These are phyloP conservation scores for Philhelius pedissequus DNA, from an alignment of 2,888 invertebrate species.

Conservation along the genomic window DNA sequence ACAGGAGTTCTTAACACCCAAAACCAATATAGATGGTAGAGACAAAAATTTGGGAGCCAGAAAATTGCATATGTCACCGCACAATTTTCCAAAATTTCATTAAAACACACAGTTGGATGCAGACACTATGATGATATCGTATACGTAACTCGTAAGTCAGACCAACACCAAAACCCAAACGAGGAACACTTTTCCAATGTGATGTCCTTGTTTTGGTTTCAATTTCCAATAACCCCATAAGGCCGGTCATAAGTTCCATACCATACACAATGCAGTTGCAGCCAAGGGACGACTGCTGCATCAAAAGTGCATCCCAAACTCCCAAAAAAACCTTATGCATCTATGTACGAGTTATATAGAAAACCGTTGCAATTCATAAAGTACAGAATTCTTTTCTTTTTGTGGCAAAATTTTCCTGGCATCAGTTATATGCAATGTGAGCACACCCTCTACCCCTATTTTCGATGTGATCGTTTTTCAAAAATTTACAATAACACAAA, in stretches of 20 bases:
- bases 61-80: conserved; percentile 24
- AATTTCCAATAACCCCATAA: conserved; percentile 28
- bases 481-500: conserved; percentile 45
- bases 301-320: conserved; percentile 23
- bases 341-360: not conserved
- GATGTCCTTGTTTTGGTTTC: conserved; percentile 49
- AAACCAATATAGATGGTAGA: not conserved
- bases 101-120: conserved; percentile 38
- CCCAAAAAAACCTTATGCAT: not conserved
- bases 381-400: conserved; percentile 49
- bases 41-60: not conserved
- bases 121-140: conserved; percentile 26
- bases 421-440: conserved; percentile 17
- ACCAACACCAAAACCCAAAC: not conserved
- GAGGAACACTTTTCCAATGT: conserved; percentile 14
- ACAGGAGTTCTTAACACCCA: not conserved
- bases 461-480: conserved; percentile 38
- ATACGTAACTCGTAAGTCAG: conserved; percentile 54
- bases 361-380: conserved; percentile 59
- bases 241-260: not conserved
- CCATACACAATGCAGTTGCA: not conserved
- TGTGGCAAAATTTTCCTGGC: conserved; percentile 46
- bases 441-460: not conserved
- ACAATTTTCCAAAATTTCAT: conserved; percentile 9
- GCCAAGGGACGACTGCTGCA: conserved; percentile 36